A percentile compares a stretch with the other conserved stretches of the same genome.
These are phyloP conservation scores for Bellardia pandia DNA, from an alignment of 2,888 invertebrate species.

Conservation along the genomic window DNA sequence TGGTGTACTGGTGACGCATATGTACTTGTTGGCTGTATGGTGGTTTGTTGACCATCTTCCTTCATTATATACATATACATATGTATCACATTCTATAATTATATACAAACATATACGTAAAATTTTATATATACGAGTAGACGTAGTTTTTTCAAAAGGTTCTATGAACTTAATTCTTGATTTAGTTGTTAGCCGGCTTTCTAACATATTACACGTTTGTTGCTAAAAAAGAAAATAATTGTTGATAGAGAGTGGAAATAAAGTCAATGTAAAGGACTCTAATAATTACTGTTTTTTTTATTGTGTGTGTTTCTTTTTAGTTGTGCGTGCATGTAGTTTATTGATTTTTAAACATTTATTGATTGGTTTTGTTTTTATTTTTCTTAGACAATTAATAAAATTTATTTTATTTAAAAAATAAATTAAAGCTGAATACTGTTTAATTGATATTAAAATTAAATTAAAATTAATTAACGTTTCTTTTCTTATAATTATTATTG, in stretches of 20 bases:
- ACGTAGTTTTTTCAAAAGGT: conserved; percentile 45
- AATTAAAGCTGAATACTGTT: no score
- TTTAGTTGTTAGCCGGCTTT: conserved; percentile 72
- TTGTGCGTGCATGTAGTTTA: background rate
- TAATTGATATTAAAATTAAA: no score
- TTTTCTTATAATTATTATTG: conserved; percentile 69
- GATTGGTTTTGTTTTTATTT: conserved; percentile 3
- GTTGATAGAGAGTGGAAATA: background rate
- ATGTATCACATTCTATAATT: background rate
- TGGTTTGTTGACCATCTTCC: conserved; percentile 42
- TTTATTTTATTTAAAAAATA: background rate
- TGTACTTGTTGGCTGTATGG: background rate
- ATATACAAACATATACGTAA: background rate
- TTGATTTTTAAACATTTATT: conserved; percentile 42
- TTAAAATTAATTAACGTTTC: no score
- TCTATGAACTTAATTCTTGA: conserved; percentile 66
- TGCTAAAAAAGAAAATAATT: background rate
- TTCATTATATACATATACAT: background rate
- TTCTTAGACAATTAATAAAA: background rate
- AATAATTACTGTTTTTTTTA: background rate
- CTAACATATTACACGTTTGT: conserved; percentile 57
- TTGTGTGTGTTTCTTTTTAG: background rate
- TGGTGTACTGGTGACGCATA: background rate
- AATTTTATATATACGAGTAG: background rate
- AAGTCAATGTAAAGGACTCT: background rate